A percentile compares a stretch with the other conserved stretches of the same genome.
Evolutionary conservation across 2,797 vertebrate genomes (phyloP).

Genomic region (Ceyx erithaca): DNA sequence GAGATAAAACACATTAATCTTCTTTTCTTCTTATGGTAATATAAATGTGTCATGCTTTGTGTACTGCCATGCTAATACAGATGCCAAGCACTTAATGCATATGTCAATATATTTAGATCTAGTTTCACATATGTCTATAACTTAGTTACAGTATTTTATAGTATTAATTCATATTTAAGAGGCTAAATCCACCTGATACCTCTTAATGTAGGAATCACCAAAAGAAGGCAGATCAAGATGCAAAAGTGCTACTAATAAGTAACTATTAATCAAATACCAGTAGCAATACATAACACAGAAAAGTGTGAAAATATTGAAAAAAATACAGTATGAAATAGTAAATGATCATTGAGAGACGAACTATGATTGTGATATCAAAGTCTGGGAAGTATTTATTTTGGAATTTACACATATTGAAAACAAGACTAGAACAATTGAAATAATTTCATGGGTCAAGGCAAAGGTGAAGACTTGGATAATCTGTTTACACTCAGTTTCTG

Average conservation of each 20-base stretch:
- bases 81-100: background rate
- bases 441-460: background rate
- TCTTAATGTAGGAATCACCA: background rate
- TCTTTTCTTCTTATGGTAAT: slow-evolving; percentile 36
- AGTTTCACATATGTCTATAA: background rate
- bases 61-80: background rate
- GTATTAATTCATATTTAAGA: background rate
- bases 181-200: background rate
- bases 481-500: background rate
- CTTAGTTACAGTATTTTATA: background rate
- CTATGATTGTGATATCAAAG: background rate
- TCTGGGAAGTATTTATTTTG: background rate
- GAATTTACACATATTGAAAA: background rate
- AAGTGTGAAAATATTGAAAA: background rate
- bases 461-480: background rate
- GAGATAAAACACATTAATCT: slow-evolving; percentile 29
- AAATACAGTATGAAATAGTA: background rate
- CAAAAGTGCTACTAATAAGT: background rate
- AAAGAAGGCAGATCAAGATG: background rate
- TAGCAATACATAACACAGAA: background rate
- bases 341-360: background rate
- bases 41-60: background rate
- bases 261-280: background rate
- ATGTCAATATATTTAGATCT: background rate
- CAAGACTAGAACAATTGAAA: background rate